Evolutionary conservation across 2,113 vertebrate genomes (phyloP).

Genomic region (Empidonax alnorum): DNA sequence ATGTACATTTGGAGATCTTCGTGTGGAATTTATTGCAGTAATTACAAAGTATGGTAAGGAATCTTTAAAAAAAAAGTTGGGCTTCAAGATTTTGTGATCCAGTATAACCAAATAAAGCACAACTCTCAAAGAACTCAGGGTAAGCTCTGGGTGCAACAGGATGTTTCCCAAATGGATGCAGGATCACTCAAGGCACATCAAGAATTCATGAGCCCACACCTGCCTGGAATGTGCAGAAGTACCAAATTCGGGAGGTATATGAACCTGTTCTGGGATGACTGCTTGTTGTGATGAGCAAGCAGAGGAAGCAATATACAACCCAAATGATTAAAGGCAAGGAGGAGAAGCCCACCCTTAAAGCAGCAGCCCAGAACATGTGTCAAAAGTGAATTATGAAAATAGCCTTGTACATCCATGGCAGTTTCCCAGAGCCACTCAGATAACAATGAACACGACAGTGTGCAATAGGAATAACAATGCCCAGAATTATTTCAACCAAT

Average conservation of each 20-base stretch:
- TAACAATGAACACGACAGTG: neutral
- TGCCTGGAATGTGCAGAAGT: neutral
- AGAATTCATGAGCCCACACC: neutral
- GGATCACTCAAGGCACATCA: accelerated
- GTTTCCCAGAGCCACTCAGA: neutral
- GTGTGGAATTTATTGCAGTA: neutral
- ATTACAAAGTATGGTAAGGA: neutral
- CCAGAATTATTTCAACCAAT: neutral
- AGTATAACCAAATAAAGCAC: neutral
- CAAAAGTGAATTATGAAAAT: conserved; percentile 50
- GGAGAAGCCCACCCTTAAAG: neutral
- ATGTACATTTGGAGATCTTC: neutral
- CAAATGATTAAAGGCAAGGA: neutral
- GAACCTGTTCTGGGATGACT: neutral
- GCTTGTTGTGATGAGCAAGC: neutral
- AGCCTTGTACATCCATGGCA: neutral
- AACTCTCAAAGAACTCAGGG: neutral
- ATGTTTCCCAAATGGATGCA: neutral
- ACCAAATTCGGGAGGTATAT: neutral
- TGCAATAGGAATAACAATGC: conserved; percentile 10
- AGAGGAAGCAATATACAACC: neutral
- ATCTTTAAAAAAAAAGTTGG: neutral
- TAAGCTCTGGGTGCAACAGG: neutral
- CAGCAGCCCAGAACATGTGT: neutral
- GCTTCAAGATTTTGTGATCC: neutral